Base-by-base conservation (phyloP, 2,113 vertebrate species). In the Vanacampus margaritifer region DNA sequence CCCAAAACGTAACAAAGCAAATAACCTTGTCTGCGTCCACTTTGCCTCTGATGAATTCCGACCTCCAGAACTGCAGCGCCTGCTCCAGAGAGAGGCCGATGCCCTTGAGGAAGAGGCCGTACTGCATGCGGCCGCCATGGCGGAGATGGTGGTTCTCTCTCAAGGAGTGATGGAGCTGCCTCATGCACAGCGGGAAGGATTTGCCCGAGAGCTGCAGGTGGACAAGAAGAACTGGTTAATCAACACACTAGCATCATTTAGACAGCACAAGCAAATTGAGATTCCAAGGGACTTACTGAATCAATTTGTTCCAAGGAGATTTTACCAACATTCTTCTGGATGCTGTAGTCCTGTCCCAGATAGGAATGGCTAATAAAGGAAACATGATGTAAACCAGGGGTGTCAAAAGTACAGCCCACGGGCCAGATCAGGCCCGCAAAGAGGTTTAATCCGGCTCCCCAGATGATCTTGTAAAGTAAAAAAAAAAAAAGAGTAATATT, bases 21-120 rank as follows among this genome's bases (percentile, higher is more conserved):
- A 88, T 95, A 32, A 98, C 97, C 96, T 98, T 98, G 69, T 99
- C 97, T n/a, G 93, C 88, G 59, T 97, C 96, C 76, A 99, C 93
- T 82, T 98, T 98, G 79, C 97, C 97, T 85, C 79, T 91, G 75
- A 92, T 88, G 76, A 99, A 99, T 81, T 99, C 97, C 0, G 91
- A 91, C 86, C 94, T 97, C 97, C 97, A 99, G 73, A 99, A 99
- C 69, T 97, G 95, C 85, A 99, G 78, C 0, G 97, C 95, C 84
- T 99, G 97, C 10, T 99, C 96, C 81, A 99, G 75, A 1, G 97
- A 94, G 41, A 99, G 85, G 65, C 97, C 96, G 0, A 99, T 95
- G 67, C 96, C 96, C 72, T 99, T 99, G 6, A 99, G 89, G 88
- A 96, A 99, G 45, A 99, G 94, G 0, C 97, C 97, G 0, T 98